phyloP scores from a whole-genome alignment of 2,797 vertebrate genomes.

The Ctenopoma kingsleyae region DNA sequence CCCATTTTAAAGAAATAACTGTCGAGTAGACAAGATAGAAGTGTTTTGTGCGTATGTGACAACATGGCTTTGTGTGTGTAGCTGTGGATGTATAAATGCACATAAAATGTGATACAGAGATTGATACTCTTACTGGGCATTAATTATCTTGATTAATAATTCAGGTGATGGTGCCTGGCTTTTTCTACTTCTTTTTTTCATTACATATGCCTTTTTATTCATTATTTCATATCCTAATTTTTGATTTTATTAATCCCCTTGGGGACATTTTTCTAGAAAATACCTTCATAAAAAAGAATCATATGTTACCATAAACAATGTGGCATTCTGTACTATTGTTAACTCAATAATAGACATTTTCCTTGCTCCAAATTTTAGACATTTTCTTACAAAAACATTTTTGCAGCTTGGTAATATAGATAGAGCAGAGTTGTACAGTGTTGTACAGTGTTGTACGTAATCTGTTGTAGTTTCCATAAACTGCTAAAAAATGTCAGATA shows the following conservation, averaged over 20 bases:
- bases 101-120: conserved; percentile 27
- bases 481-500: conserved; percentile 11
- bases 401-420: neutral
- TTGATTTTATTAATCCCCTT: neutral
- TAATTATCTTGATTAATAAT: conserved; percentile 81
- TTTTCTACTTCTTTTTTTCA: conserved; percentile 27
- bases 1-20: conserved; percentile 74
- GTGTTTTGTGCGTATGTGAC: conserved; percentile 37
- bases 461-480: conserved; percentile 21
- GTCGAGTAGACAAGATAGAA: conserved; percentile 64
- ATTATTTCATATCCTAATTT: conserved; percentile 25
- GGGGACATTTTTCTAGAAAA: conserved; percentile 6
- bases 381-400: neutral
- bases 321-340: neutral
- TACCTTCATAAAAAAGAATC: conserved; percentile 7
- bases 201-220: conserved; percentile 23
- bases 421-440: neutral
- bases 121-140: conserved; percentile 62
- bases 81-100: conserved; percentile 20
- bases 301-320: conserved; percentile 5
- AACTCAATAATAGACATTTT: conserved; percentile 9
- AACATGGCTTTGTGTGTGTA: conserved; percentile 23
- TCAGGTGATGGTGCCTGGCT: conserved; percentile 60
- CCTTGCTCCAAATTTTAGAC: neutral
- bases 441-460: neutral